Evolutionary conservation across 2,797 vertebrate species (phyloP).

Genomic region (Pelobates cultripes): DNA sequence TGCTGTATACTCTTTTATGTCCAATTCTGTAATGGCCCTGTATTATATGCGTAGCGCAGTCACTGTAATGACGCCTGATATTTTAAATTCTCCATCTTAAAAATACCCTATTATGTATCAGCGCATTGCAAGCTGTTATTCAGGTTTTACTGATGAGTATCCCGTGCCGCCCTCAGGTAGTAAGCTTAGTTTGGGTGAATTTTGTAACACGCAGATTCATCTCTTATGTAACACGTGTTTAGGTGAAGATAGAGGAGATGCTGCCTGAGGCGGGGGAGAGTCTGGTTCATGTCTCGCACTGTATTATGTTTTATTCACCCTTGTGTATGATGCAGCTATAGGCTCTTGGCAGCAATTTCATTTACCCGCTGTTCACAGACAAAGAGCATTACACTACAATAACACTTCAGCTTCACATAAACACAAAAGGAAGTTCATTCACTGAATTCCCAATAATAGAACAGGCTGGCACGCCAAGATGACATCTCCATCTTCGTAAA

Average conservation of each 20-base stretch:
- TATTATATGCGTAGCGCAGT: too few relatives aligned
- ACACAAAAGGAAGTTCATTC: background rate
- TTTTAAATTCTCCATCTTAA: too few relatives aligned
- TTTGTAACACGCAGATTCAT: conserved; percentile 5
- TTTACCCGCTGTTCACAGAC: background rate
- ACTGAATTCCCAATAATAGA: background rate
- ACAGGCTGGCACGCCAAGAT: background rate
- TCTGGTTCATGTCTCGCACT: conserved; percentile 10
- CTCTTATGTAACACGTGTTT: conserved; percentile 34
- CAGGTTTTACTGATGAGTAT: conserved; percentile 6
- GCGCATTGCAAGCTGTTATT: background rate
- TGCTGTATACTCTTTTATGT: too few relatives aligned
- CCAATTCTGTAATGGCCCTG: too few relatives aligned
- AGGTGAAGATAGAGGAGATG: conserved; percentile 34
- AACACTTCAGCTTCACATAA: background rate
- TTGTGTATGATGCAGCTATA: conserved; percentile 4
- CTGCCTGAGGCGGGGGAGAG: conserved; percentile 41
- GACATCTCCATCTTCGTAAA: background rate
- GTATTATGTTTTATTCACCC: background rate
- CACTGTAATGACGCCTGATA: too few relatives aligned
- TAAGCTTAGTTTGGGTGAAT: conserved; percentile 14
- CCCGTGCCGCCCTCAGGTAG: conserved; percentile 2
- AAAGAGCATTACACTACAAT: background rate
- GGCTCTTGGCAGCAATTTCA: background rate
- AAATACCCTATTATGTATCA: background rate